phyloP scores from a whole-genome alignment of 2,888 invertebrate species.

The Arrhopalites spinosus region DNA sequence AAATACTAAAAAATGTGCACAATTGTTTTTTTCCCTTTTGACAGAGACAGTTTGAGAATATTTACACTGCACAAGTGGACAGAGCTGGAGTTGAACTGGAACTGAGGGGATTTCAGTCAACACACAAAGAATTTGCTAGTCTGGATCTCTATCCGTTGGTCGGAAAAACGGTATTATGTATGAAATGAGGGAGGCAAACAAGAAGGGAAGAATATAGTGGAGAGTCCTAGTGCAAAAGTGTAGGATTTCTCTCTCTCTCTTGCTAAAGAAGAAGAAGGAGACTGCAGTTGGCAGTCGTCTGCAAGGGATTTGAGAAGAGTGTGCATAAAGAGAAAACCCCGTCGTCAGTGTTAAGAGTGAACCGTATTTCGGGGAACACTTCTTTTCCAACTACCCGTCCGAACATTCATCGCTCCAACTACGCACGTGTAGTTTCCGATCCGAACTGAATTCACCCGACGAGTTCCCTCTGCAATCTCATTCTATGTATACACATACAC shows the following conservation, averaged over 20 bases:
- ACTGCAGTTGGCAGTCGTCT: constrained; percentile 17
- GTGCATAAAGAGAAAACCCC: constrained; percentile 17
- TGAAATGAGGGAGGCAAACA: constrained; percentile 7
- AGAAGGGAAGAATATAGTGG: background rate
- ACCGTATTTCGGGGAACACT: constrained; percentile 18
- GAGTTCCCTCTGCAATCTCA: constrained; percentile 10
- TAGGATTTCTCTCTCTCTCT: background rate
- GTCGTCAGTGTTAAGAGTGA: constrained; percentile 5
- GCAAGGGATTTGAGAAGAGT: constrained; percentile 22
- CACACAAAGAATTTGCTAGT: constrained; percentile 8
- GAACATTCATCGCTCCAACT: constrained; percentile 9
- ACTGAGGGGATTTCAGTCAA: background rate
- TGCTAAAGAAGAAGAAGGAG: background rate
- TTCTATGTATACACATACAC: background rate
- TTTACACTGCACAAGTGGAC: background rate
- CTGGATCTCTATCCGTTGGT: background rate
- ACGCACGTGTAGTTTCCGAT: constrained; percentile 31
- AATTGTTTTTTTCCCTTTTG: background rate
- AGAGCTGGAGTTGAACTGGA: constrained; percentile 10
- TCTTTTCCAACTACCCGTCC: background rate
- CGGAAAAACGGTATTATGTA: background rate
- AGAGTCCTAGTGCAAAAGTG: background rate
- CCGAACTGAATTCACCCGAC: constrained; percentile 26
- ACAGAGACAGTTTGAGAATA: constrained; percentile 3
- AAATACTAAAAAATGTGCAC: too few relatives aligned